Percentiles rank a stretch among this genome's conserved stretches.
Evolutionary conservation across 2,797 vertebrate genomes (phyloP).

Genomic region (Microctenopoma lineatum): DNA sequence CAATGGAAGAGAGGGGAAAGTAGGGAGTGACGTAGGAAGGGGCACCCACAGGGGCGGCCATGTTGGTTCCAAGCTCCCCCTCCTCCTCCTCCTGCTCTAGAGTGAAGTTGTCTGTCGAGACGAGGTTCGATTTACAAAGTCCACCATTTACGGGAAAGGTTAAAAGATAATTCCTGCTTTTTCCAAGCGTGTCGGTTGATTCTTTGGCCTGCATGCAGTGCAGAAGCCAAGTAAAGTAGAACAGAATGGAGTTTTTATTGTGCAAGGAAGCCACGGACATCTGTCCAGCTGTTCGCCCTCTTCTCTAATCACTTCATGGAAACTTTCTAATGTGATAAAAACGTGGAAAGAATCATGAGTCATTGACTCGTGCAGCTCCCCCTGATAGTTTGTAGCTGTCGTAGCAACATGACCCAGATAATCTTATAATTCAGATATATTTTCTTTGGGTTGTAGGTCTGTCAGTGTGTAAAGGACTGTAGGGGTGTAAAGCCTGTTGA

Average conservation of each 20-base stretch:
- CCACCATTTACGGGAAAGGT: neutral
- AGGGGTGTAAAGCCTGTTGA: too few species aligned
- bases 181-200: constrained; percentile 20
- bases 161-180: constrained; percentile 42
- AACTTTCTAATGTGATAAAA: too few species aligned
- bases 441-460: neutral
- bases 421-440: too few species aligned
- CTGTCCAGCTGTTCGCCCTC: too few species aligned
- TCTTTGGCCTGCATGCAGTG: constrained; percentile 3
- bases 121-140: constrained; percentile 28
- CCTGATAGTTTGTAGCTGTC: too few species aligned
- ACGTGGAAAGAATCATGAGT: too few species aligned
- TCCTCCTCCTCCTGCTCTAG: constrained; percentile 51
- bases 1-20: constrained; percentile 68
- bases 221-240: constrained; percentile 1
- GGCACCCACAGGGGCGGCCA: constrained; percentile 83
- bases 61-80: constrained; percentile 83
- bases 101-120: constrained; percentile 57
- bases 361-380: too few species aligned
- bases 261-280: neutral
- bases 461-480: too few species aligned
- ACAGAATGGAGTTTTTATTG: constrained; percentile 2
- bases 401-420: neutral
- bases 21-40: constrained; percentile 68
- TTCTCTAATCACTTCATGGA: too few species aligned